A percentile compares a stretch with the other conserved stretches of the same genome.
Evolutionary conservation across 2,113 vertebrate species (phyloP).

Genomic region (Siphamia tubifer): DNA sequence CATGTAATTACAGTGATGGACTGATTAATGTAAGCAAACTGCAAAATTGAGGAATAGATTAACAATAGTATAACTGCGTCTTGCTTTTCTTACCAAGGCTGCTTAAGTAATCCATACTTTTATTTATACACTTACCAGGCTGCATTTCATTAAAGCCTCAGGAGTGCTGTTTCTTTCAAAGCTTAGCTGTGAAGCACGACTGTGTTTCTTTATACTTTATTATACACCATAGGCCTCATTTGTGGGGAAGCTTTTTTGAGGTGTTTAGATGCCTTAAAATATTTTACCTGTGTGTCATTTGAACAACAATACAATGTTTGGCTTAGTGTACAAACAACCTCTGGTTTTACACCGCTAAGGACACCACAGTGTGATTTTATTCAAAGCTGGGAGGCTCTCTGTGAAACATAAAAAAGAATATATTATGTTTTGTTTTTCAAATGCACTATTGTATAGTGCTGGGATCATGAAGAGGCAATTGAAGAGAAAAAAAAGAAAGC

Average conservation of each 20-base stretch:
- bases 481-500: not conserved
- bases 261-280: conserved; percentile 26
- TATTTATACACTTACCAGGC: conserved; percentile 30
- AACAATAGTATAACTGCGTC: conserved; percentile 15
- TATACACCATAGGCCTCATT: conserved; percentile 3
- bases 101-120: conserved; percentile 37
- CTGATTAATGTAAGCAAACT: conserved; percentile 17
- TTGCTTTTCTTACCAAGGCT: conserved; percentile 12
- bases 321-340: conserved; percentile 47
- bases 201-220: conserved; percentile 13
- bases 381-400: conserved; percentile 38
- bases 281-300: conserved; percentile 33
- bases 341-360: conserved; percentile 22
- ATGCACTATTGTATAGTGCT: conserved; percentile 23
- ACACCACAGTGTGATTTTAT: conserved; percentile 33
- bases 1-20: conserved; percentile 23
- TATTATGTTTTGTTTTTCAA: conserved; percentile 38
- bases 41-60: conserved; percentile 35
- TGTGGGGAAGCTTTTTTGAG: conserved; percentile 25
- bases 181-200: conserved; percentile 2
- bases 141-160: conserved; percentile 41
- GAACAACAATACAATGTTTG: conserved; percentile 13
- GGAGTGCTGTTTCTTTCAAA: conserved; percentile 43
- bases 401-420: conserved; percentile 27
- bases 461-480: not conserved